Percentiles rank a stretch among this genome's conserved stretches.
These are phyloP conservation scores for Euwallacea fornicatus DNA, from an alignment of 1,140 invertebrate genomes.

Conservation along the genomic window DNA sequence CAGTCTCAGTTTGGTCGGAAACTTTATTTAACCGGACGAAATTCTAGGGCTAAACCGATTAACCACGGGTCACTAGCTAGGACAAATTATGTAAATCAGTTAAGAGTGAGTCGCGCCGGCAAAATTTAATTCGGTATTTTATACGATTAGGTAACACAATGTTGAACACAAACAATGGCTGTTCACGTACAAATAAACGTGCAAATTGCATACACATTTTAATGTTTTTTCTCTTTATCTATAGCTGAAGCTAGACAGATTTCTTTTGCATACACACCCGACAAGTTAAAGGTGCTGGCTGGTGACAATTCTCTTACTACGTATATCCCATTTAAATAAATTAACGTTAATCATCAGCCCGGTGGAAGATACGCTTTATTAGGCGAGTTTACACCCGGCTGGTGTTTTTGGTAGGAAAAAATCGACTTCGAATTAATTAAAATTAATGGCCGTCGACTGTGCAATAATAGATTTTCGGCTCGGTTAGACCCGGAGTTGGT, in stretches of 20 bases:
- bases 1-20: too few species aligned
- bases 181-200: conserved; percentile 17
- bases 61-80: conserved; percentile 18
- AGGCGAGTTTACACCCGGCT: conserved; percentile 16
- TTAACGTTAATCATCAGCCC: conserved; percentile 15
- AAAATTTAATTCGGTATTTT: conserved; percentile 21
- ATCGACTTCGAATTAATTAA: conserved; percentile 15
- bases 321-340: conserved; percentile 18
- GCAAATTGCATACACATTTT: conserved; percentile 21
- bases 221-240: conserved; percentile 5
- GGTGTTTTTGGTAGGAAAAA: conserved; percentile 23
- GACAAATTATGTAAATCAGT: conserved; percentile 23
- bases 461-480: conserved; percentile 22
- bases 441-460: conserved; percentile 14
- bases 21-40: too few species aligned
- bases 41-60: not conserved
- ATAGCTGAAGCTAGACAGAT: too few species aligned
- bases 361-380: conserved; percentile 22
- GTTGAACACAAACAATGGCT: conserved; percentile 20
- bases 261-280: too few species aligned
- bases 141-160: conserved; percentile 21
- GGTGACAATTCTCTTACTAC: too few species aligned
- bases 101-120: not conserved
- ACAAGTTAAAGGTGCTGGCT: too few species aligned
- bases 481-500: conserved; percentile 4